Base-by-base conservation (phyloP, 2,888 invertebrate species). In the Holacanthella duospinosa region DNA sequence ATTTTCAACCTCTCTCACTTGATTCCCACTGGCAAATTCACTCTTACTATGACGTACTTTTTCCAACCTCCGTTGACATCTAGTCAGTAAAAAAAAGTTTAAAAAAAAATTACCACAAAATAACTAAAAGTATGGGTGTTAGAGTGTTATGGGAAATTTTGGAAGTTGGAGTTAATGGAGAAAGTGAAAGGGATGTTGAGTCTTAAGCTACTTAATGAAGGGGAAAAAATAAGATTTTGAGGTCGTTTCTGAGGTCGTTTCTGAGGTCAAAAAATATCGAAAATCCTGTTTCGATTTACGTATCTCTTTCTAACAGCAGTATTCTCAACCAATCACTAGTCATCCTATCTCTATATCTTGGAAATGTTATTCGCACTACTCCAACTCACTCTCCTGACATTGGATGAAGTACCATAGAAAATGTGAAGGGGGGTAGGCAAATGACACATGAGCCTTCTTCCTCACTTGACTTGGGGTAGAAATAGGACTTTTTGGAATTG, bases 401-500 rank as follows among this genome's bases (percentile, higher is more conserved):
- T 21, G 21, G n/a, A 53, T 53, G n/a, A n/a, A 53, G 54, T 25
- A n/a, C n/a, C 19, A 55, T 6, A 28, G 58, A 58, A n/a, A 58
- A 28, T 36, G 58, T 21, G 36, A n/a, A 4, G 56, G 25, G 25
- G 12, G n/a, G n/a, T n/a, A n/a, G n/a, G n/a, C n/a, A n/a, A n/a
- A n/a, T n/a, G n/a, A n/a, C n/a, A n/a, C n/a, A n/a, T n/a, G n/a
- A n/a, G n/a, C n/a, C n/a, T n/a, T n/a, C n/a, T n/a, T n/a, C n/a
- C n/a, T n/a, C n/a, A n/a, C n/a, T n/a, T n/a, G n/a, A n/a, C n/a
- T n/a, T n/a, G n/a, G n/a, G n/a, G n/a, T 21, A 21, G 48, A 12
- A 27, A 26, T 26, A 6, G 4, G 27, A 21, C 27, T 57, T 29
- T 27, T 62, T 56, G 64, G 69, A 71, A 65, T 71, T 71, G 71